Evolutionary conservation across 2,888 invertebrate genomes (phyloP).

Genomic region (Pharmacophagus antenor): DNA sequence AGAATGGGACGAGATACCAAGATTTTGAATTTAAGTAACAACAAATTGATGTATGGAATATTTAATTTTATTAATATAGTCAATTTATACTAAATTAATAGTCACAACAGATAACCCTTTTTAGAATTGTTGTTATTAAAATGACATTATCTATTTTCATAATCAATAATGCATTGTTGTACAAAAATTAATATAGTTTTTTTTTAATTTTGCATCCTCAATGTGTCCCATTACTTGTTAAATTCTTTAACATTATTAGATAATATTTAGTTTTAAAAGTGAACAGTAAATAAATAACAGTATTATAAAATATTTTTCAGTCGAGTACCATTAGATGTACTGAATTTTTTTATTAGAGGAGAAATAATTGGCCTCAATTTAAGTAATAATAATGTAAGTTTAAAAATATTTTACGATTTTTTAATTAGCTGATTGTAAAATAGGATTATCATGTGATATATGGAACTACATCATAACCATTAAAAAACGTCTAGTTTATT

Average conservation of each 20-base stretch:
- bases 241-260: not conserved
- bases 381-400: slow-evolving; percentile 67
- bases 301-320: slow-evolving; percentile 48
- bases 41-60: slow-evolving; percentile 55
- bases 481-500: too few species aligned
- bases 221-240: not conserved
- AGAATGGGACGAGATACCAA: slow-evolving; percentile 67
- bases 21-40: slow-evolving; percentile 62
- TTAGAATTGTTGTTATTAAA: not conserved
- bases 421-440: not conserved
- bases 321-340: slow-evolving; percentile 60
- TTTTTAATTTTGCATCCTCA: too few species aligned
- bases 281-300: not conserved
- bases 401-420: not conserved
- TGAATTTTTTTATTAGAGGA: slow-evolving; percentile 72
- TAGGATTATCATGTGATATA: too few species aligned
- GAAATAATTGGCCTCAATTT: slow-evolving; percentile 61
- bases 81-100: not conserved
- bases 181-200: too few species aligned
- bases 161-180: too few species aligned
- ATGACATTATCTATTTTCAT: not conserved
- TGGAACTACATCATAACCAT: too few species aligned
- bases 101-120: not conserved
- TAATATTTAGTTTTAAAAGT: not conserved
- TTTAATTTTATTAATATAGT: slow-evolving; percentile 11